Conservation (phyloP, 2,888 invertebrate genomes). For the Drosophila meridionalis region DNA sequence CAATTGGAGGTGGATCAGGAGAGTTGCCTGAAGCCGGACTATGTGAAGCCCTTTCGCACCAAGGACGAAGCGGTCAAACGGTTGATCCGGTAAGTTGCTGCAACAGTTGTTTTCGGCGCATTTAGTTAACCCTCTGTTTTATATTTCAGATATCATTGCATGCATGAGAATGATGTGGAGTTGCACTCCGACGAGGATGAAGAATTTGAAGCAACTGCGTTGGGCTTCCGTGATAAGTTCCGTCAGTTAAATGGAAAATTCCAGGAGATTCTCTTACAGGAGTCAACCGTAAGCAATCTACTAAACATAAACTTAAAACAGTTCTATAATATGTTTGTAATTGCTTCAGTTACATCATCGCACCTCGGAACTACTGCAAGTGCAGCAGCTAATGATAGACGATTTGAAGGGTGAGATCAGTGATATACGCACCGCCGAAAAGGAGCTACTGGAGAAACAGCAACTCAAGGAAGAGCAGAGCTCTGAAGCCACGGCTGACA, state of each 20-base stretch:
- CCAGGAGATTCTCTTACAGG: conserved; percentile 89
- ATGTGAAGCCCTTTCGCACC: conserved; percentile 89
- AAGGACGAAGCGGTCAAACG: conserved; percentile 91
- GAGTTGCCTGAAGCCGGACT: conserved; percentile 90
- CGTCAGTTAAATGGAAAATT: conserved; percentile 90
- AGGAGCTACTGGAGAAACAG: conserved; percentile 48
- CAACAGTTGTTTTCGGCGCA: too few relatives aligned
- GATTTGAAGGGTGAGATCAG: conserved; percentile 89
- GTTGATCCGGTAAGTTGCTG: conserved; percentile 86
- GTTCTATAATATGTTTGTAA: conserved; percentile 3
- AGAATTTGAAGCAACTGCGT: conserved; percentile 89
- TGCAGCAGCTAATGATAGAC: conserved; percentile 90
- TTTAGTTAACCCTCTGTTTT: neutral
- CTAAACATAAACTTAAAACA: fast-evolving
- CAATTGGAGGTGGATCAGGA: conserved; percentile 91
- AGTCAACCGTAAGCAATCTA: conserved; percentile 89
- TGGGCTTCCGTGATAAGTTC: conserved; percentile 89
- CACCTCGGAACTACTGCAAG: conserved; percentile 91
- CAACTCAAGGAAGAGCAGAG: conserved; percentile 47
- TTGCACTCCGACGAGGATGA: conserved; percentile 89
- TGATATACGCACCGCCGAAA: conserved; percentile 86
- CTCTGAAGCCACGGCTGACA: conserved; percentile 16
- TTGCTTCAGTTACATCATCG: conserved; percentile 88
- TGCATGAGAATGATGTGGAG: conserved; percentile 87
- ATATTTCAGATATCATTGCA: conserved; percentile 88